Percentiles rank a stretch among this genome's conserved stretches.
Evolutionary conservation across 2,888 invertebrate species (phyloP).

Genomic region (Sesia bembeciformis): DNA sequence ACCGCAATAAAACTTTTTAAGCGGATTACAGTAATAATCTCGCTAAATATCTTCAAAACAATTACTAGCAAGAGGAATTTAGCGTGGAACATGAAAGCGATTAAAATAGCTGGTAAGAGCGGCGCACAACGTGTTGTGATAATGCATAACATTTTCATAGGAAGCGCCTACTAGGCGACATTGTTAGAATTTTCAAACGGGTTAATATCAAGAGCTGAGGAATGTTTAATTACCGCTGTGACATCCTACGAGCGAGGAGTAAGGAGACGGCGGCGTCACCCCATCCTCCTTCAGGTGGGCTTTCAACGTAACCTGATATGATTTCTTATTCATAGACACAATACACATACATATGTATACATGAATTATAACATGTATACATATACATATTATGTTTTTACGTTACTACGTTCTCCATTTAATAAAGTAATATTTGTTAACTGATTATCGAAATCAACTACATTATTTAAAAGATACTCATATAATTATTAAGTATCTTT

Average conservation of each 20-base stretch:
- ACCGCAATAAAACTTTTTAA: too few species aligned
- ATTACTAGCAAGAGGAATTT: slow-evolving; percentile 10
- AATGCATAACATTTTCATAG: slow-evolving; percentile 34
- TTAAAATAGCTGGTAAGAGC: slow-evolving; percentile 9
- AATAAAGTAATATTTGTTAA: too few species aligned
- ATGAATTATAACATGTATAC: too few species aligned
- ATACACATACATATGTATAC: too few species aligned
- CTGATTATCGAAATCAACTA: too few species aligned
- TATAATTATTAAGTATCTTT: too few species aligned
- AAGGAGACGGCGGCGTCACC: slow-evolving; percentile 16
- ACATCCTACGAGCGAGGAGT: slow-evolving; percentile 30
- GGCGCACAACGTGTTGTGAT: slow-evolving; percentile 11
- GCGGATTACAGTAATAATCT: background rate
- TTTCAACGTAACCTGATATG: background rate
- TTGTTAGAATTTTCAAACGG: slow-evolving; percentile 62
- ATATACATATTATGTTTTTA: too few species aligned
- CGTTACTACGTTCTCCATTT: too few species aligned
- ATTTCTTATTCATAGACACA: too few species aligned
- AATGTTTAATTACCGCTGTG: slow-evolving; percentile 63
- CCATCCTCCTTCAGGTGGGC: background rate
- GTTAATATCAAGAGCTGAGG: slow-evolving; percentile 50
- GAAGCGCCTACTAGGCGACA: slow-evolving; percentile 41
- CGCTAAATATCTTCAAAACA: background rate
- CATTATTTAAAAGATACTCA: too few species aligned
- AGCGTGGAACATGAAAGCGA: slow-evolving; percentile 11